Conservation (phyloP, 2,113 vertebrate species). For the Gasterosteus nipponicus region DNA sequence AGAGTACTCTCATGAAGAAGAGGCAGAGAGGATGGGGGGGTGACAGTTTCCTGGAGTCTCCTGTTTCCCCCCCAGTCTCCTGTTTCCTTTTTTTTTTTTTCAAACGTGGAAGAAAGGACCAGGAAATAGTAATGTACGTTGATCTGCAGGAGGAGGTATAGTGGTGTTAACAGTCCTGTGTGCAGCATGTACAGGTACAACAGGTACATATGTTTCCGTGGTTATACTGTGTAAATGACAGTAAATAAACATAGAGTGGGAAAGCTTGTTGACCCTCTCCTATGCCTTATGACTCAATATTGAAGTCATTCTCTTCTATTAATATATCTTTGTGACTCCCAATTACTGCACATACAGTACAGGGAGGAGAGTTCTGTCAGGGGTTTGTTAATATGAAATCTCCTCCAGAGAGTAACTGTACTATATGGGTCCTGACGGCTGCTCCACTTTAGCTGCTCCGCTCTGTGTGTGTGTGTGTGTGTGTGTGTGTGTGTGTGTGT, state of each 20-base stretch:
- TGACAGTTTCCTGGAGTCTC: not conserved
- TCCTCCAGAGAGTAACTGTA: conserved; percentile 39
- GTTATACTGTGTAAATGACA: not conserved
- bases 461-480: not conserved
- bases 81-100: no score
- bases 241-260: not conserved
- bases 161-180: no score
- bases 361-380: conserved; percentile 26
- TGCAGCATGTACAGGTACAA: no score
- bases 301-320: conserved; percentile 6
- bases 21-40: not conserved
- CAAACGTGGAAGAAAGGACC: no score
- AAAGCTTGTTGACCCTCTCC: not conserved
- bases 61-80: no score
- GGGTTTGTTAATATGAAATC: conserved; percentile 50
- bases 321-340: conserved; percentile 24
- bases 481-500: not conserved
- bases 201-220: no score
- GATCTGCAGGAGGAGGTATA: no score
- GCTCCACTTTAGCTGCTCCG: conserved; percentile 53
- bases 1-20: not conserved
- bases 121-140: no score
- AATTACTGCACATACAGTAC: conserved; percentile 18
- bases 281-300: not conserved
- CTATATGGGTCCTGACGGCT: conserved; percentile 39